A percentile compares a stretch with the other conserved stretches of the same genome.
Evolutionary conservation across 1,140 invertebrate genomes (phyloP).

Genomic region (Drosophila kepulauana): DNA sequence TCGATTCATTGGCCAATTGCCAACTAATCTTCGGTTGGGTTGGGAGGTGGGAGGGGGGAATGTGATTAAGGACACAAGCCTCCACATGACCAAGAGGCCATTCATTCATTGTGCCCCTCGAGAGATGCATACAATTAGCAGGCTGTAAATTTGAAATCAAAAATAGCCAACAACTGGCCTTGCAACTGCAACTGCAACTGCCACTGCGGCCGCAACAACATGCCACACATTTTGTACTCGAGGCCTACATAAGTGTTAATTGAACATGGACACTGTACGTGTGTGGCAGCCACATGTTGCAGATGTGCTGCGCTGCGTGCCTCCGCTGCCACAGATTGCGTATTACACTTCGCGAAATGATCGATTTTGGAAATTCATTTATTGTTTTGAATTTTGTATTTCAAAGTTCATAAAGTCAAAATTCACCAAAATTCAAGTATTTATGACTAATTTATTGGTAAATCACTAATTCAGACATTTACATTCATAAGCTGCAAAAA

Average conservation of each 20-base stretch:
- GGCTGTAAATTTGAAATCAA: constrained; percentile 75
- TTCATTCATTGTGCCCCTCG: constrained; percentile 15
- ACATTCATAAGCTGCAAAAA: too few species aligned
- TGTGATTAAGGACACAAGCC: constrained; percentile 44
- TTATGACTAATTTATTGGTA: too few species aligned
- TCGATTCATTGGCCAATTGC: constrained; percentile 21
- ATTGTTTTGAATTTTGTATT: too few species aligned
- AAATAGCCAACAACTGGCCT: constrained; percentile 38
- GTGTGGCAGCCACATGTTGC: constrained; percentile 37
- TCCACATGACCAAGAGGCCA: constrained; percentile 10
- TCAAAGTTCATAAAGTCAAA: too few species aligned
- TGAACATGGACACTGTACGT: constrained; percentile 61
- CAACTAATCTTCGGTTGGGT: constrained; percentile 4
- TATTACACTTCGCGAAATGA: neutral
- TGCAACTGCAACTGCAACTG: neutral
- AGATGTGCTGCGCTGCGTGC: neutral
- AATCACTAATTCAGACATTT: too few species aligned
- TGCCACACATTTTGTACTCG: constrained; percentile 6
- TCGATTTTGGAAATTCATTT: too few species aligned
- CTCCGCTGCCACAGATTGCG: constrained; percentile 2
- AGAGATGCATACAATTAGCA: constrained; percentile 71
- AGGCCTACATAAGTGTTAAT: constrained; percentile 73
- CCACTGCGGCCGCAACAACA: neutral
- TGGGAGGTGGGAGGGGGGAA: too few species aligned
- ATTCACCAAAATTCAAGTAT: too few species aligned